phyloP scores from a whole-genome alignment of 2,888 invertebrate genomes.

The Cataglyphis cursor region DNA sequence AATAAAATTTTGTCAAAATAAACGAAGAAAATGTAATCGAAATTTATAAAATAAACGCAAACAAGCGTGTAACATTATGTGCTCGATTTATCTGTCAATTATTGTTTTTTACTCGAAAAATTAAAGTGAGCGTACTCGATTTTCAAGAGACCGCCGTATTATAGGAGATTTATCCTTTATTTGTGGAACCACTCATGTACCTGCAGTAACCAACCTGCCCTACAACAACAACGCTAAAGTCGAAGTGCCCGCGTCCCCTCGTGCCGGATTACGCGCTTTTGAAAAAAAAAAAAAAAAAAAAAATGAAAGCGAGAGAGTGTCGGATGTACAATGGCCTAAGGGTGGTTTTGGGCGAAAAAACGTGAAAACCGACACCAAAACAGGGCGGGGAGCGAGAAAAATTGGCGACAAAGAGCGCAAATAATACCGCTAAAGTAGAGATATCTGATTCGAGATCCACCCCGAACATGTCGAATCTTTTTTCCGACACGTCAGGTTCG shows the following conservation, averaged over 20 bases:
- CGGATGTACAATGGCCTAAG: slow-evolving; percentile 79
- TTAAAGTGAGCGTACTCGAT: slow-evolving; percentile 1
- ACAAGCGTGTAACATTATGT: background rate
- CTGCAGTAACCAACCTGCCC: slow-evolving; percentile 85
- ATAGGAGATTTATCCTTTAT: slow-evolving; percentile 69
- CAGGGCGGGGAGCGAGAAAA: slow-evolving; percentile 84
- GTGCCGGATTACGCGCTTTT: slow-evolving; percentile 84
- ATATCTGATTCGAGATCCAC: slow-evolving; percentile 82
- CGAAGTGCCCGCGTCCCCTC: slow-evolving; percentile 82
- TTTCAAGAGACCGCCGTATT: slow-evolving; percentile 46
- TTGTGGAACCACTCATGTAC: slow-evolving; percentile 74
- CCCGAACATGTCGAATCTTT: slow-evolving; percentile 60
- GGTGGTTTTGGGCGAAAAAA: slow-evolving; percentile 86
- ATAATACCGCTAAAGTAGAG: slow-evolving; percentile 82
- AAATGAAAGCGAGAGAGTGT: slow-evolving; percentile 69
- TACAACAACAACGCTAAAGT: slow-evolving; percentile 78
- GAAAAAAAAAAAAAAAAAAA: slow-evolving; percentile 75
- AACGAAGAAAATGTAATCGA: background rate
- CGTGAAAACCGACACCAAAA: slow-evolving; percentile 87
- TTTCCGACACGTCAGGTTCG: slow-evolving; percentile 60
- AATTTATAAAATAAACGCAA: background rate
- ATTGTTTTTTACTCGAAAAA: background rate
- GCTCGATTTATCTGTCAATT: background rate
- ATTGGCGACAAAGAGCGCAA: slow-evolving; percentile 85
- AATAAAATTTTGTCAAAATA: background rate